These are phyloP conservation scores for Clarias platycephalus DNA, from an alignment of 2,797 vertebrate genomes.

Conservation along the genomic window DNA sequence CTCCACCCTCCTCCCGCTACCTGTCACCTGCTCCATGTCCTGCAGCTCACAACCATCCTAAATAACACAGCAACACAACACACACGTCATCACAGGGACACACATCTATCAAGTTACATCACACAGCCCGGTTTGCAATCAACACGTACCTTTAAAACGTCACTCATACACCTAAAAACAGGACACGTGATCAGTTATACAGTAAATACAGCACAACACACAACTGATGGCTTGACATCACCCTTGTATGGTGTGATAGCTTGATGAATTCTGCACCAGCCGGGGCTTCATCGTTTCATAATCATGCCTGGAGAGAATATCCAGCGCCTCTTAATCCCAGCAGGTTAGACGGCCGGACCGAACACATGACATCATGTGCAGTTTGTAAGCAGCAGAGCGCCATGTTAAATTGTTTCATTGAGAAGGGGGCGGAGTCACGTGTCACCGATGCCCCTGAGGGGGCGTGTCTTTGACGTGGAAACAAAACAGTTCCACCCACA, in stretches of 20 bases:
- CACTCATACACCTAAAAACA: neutral
- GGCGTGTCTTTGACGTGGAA: neutral
- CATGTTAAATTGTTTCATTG: slow-evolving; percentile 2
- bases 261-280: neutral
- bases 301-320: neutral
- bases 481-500: neutral
- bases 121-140: neutral
- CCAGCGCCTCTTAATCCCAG: neutral
- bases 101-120: neutral
- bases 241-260: neutral
- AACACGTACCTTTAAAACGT: slow-evolving; percentile 4
- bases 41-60: slow-evolving; percentile 78
- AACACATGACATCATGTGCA: neutral
- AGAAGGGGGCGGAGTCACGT: neutral
- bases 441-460: neutral
- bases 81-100: neutral
- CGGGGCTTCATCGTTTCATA: neutral
- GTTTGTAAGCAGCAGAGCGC: neutral
- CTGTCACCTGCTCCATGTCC: slow-evolving; percentile 76
- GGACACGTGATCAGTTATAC: neutral
- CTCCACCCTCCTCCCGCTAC: slow-evolving; percentile 69
- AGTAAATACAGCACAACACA: neutral
- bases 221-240: neutral
- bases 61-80: slow-evolving; percentile 52
- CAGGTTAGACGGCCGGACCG: neutral